A percentile compares a stretch with the other conserved stretches of the same genome.
Evolutionary conservation across 2,797 vertebrate genomes (phyloP).

Genomic region (Takifugu ocellatus): DNA sequence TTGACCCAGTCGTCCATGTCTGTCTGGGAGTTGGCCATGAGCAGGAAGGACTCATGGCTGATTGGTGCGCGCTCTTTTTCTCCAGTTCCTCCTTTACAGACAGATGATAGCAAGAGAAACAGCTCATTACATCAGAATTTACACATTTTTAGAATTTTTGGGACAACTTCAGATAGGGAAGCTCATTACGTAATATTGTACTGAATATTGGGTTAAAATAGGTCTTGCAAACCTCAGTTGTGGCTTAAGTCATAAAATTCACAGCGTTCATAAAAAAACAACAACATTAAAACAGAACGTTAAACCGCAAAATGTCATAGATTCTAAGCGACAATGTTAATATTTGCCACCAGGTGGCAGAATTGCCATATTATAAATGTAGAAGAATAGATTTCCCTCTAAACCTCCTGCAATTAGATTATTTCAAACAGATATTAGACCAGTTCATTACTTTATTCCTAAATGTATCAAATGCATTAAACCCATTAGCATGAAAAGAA

Average conservation of each 20-base stretch:
- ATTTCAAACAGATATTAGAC: not conserved
- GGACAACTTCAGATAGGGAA: too few species aligned
- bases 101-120: not conserved
- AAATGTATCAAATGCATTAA: too few species aligned
- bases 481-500: too few species aligned
- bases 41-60: conserved; percentile 90
- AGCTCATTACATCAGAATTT: not conserved
- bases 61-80: conserved; percentile 85
- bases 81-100: conserved; percentile 75
- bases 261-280: too few species aligned
- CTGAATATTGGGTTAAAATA: too few species aligned
- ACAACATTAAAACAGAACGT: too few species aligned
- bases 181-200: too few species aligned
- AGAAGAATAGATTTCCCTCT: not conserved
- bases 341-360: conserved; percentile 51
- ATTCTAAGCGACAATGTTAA: not conserved
- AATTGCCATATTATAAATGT: not conserved
- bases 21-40: conserved; percentile 93
- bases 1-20: conserved; percentile 98
- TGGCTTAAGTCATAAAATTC: too few species aligned
- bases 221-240: too few species aligned
- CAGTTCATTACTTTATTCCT: too few species aligned
- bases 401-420: not conserved
- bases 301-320: not conserved
- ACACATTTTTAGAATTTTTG: too few species aligned